A percentile compares a stretch with the other conserved stretches of the same genome.
Conservation (phyloP, 2,888 invertebrate genomes). For the Rhyacophila evoluta region DNA sequence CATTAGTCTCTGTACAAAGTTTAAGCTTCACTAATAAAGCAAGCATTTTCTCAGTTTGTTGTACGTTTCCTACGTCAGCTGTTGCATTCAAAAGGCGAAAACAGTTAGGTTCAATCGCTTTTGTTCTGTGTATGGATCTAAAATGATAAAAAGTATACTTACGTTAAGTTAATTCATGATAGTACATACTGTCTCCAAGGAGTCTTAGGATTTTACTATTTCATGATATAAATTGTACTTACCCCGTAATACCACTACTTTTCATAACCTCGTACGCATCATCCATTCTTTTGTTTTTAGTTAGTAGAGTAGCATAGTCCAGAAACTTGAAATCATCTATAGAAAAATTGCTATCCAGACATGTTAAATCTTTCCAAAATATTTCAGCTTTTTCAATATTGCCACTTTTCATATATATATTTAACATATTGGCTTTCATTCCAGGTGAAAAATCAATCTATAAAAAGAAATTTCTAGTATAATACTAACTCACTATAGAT, state of each 20-base stretch:
- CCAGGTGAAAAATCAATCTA: conserved; percentile 73
- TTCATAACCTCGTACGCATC: conserved; percentile 67
- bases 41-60: conserved; percentile 67
- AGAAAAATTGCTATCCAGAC: conserved; percentile 62
- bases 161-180: no score
- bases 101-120: conserved; percentile 70
- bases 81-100: conserved; percentile 72
- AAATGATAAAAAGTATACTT: no score
- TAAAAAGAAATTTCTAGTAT: conserved; percentile 33
- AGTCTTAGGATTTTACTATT: no score
- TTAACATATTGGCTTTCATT: conserved; percentile 75
- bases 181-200: no score
- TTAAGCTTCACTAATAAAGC: conserved; percentile 65
- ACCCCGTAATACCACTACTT: conserved; percentile 67
- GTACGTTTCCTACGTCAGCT: conserved; percentile 61
- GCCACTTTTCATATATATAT: conserved; percentile 71
- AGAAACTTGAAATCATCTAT: conserved; percentile 77
- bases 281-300: conserved; percentile 64
- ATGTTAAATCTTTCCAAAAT: conserved; percentile 65
- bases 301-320: conserved; percentile 73
- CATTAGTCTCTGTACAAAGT: conserved; percentile 71
- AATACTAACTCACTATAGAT: no score
- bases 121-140: conserved; percentile 62
- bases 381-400: conserved; percentile 70
- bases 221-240: no score